Evolutionary conservation across 2,113 vertebrate genomes (phyloP), one percentile per base, ranked within the genome.

Genomic region (Otolemur garnettii): DNA sequence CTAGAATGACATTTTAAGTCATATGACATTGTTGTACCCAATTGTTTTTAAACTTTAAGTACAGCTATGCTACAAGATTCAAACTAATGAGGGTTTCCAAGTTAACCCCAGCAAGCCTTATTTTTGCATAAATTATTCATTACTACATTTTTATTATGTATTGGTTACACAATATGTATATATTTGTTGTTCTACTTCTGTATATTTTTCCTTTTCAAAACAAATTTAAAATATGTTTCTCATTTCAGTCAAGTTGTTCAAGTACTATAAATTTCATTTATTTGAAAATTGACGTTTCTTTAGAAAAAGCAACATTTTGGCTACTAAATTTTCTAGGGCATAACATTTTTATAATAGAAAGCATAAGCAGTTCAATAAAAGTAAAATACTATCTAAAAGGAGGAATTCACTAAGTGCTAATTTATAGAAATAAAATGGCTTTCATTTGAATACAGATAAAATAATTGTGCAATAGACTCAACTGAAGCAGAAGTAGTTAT

Each of bases 141-240:
- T 38, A 72, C 21, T 35, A 71, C 78, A 78, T 84, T 93, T 53
- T 55, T 15, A 24, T 66, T 79, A 14, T 30, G 12, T 59, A 66
- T 50, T 60, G 0, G 2, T 15, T 35, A 17, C 30, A 17, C 0
- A 45, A 22, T 24, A 28, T 2, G 68, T 18, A 24, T 62, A 10
- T 78, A 60, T 59, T 88, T 78, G 28, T 22, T 78, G 26, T 71
- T 85, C 38, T 85, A 12, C 55, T 84, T 42, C 35, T 42, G 71
- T 13, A 72, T 0, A 42, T 13, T 92, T 82, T 87, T 59, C 4
- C 79, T 85, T 78, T 79, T 55, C 50, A 69, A 10, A 30, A 35
- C 45, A 62, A 85, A 83, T 13, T 94, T 22, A 59, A 86, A 94
- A 84, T 35, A 57, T 24, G 12, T 17, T 88, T 74, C 33, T 24